Base-by-base conservation (phyloP, 1,140 invertebrate species). In the Drosophila repletoides region DNA sequence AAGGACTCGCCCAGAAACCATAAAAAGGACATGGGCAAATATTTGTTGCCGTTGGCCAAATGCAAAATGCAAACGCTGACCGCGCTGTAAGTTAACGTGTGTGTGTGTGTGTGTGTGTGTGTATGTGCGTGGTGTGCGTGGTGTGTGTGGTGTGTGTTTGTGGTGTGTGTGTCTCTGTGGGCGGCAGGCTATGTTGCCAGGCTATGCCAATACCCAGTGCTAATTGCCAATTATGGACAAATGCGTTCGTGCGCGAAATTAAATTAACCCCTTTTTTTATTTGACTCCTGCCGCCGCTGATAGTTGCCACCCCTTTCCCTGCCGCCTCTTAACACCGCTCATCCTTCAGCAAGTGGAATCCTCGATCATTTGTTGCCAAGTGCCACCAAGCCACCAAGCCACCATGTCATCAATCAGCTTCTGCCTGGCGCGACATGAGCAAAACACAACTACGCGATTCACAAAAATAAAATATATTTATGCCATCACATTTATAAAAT, bases 161-260 rank as follows among this genome's bases (percentile, higher is more conserved):
- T 7, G 38, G 22, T 58, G 17, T 36, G 10, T 48, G 24, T 46
- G 64, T 52, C 3, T 38, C 15, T 34, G 29, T 33, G 22, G 12
- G 17, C 5, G 38, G 17, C 36, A 38, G 74, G 75, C 60, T 51
- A 71, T 68, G 61, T 65, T 36, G 66, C 45, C 21, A n/a, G 66
- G 51, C 65, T 68, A 60, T 72, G 58, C 56, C 68, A 76, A 81
- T 76, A 66, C 72, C 70, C 76, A 81, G 74, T 84, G 80, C 80
- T 84, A 84, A 84, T 84, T 84, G 80, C 80, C 80, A 84, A 84
- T 84, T 84, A 84, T 84, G 75, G 67, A 84, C 75, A 84, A 84
- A 84, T 84, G 83, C 80, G 59, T 59, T 70, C 67, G 59, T 72
- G 80, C 80, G 80, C 75, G 71, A 84, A 84, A 86, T 84, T 84